Evolutionary conservation across 1,140 invertebrate species (phyloP).

Genomic region (Psilanteris sp.): DNA sequence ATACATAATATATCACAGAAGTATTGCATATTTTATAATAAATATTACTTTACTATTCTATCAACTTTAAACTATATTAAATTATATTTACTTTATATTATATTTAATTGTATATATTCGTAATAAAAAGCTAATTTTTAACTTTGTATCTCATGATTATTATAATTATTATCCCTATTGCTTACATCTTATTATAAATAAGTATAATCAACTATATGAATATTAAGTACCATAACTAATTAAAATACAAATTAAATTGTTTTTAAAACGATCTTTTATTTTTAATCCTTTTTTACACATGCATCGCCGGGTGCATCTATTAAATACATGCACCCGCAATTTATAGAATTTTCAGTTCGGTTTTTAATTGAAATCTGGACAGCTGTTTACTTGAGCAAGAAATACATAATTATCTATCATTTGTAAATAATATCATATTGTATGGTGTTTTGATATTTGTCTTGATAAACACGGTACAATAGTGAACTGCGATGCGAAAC

Average conservation of each 20-base stretch:
- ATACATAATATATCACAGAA: too few relatives aligned
- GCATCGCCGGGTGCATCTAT: not conserved
- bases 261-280: slow-evolving; percentile 27
- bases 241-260: not conserved
- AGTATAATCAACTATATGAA: too few relatives aligned
- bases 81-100: too few relatives aligned
- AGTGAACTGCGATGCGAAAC: slow-evolving; percentile 29
- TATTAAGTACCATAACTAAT: too few relatives aligned
- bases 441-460: slow-evolving; percentile 29
- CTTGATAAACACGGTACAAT: slow-evolving; percentile 26
- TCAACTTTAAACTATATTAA: too few relatives aligned
- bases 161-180: too few relatives aligned
- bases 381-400: slow-evolving; percentile 29
- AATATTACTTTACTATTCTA: too few relatives aligned
- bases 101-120: too few relatives aligned
- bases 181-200: too few relatives aligned
- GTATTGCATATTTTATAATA: too few relatives aligned
- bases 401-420: slow-evolving; percentile 30
- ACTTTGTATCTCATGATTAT: too few relatives aligned
- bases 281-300: slow-evolving; percentile 15
- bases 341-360: slow-evolving; percentile 25
- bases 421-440: slow-evolving; percentile 38
- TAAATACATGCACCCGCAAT: not conserved
- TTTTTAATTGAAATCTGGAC: slow-evolving; percentile 24
- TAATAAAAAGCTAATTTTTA: too few relatives aligned